Evolutionary conservation across 2,113 vertebrate genomes (phyloP).

Genomic region (Lophochroa leadbeateri): DNA sequence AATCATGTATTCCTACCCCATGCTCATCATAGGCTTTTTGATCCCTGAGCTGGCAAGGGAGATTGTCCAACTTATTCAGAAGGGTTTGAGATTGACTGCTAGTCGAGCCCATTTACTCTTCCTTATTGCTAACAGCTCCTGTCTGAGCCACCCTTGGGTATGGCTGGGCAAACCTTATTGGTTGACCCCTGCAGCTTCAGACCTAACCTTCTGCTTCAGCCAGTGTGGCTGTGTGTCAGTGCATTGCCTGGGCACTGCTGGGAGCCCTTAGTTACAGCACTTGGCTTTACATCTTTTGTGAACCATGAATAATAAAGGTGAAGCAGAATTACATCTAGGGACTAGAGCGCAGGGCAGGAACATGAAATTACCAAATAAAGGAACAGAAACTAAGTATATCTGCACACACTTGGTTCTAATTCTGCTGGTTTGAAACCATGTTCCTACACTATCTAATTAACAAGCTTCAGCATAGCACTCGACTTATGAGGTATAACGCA

Average conservation of each 20-base stretch:
- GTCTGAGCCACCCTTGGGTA: background rate
- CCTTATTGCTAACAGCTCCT: background rate
- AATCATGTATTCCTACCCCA: background rate
- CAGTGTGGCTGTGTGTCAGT: background rate
- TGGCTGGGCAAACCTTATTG: background rate
- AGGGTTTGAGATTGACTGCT: background rate
- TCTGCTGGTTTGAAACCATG: background rate
- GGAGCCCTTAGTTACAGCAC: background rate
- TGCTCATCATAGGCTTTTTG: background rate
- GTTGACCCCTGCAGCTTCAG: background rate
- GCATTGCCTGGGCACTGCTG: background rate
- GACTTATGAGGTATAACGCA: no score
- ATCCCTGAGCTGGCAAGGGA: background rate
- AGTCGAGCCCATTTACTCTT: background rate
- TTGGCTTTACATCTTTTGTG: background rate
- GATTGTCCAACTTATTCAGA: background rate
- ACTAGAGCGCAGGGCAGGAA: background rate
- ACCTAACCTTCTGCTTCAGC: background rate
- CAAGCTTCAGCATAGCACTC: background rate
- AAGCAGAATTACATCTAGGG: background rate
- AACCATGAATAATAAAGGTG: background rate
- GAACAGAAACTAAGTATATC: background rate
- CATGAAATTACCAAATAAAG: background rate
- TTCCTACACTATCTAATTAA: background rate
- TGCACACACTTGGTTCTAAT: background rate